Percentiles rank a stretch among this genome's conserved stretches.
Conservation (phyloP, 2,797 vertebrate species). For the Poecile montanus region DNA sequence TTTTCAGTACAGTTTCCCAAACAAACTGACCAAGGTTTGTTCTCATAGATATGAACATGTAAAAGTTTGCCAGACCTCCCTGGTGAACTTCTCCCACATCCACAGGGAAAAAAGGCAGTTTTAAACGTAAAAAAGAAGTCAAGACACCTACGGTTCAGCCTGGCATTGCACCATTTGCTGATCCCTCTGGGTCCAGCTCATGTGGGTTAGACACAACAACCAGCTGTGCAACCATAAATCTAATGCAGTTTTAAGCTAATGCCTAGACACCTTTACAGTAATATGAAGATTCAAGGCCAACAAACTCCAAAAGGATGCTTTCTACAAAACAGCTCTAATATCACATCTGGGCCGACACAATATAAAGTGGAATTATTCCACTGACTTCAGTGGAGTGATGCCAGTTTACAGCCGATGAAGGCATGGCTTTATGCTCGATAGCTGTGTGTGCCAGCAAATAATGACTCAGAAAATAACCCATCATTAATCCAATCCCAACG, state of each 20-base stretch:
- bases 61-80: accelerated
- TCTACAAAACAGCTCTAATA: neutral
- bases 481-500: constrained; percentile 33
- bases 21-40: neutral
- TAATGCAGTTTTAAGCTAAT: neutral
- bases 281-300: neutral
- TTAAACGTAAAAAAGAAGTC: neutral
- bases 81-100: neutral
- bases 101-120: neutral
- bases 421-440: neutral
- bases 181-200: neutral
- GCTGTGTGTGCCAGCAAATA: constrained; percentile 24
- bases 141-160: neutral
- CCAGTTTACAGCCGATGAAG: neutral
- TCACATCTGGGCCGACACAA: neutral
- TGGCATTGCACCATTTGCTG: neutral
- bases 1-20: neutral
- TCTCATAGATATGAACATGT: neutral
- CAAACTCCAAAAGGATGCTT: neutral
- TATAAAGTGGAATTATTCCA: constrained; percentile 7
- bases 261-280: neutral
- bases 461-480: constrained; percentile 47
- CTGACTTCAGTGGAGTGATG: neutral
- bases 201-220: neutral
- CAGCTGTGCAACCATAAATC: neutral